Percentiles rank a stretch among this genome's conserved stretches.
These are phyloP conservation scores for Nannospalax galili DNA, from an alignment of 2,113 vertebrate genomes.

Conservation along the genomic window DNA sequence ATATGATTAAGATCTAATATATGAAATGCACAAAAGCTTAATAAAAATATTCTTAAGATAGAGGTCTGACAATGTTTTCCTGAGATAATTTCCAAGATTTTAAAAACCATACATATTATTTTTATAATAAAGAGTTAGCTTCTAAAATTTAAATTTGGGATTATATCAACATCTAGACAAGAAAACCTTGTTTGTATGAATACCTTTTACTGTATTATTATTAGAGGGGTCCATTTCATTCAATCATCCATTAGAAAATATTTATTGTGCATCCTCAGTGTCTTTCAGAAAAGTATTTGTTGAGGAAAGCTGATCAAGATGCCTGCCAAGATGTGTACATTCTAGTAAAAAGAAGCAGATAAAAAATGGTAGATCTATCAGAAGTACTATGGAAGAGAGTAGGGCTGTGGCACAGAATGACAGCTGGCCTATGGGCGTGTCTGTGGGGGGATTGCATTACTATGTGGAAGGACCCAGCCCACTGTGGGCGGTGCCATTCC, in stretches of 20 bases:
- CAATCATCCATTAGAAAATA: neutral
- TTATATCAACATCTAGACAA: neutral
- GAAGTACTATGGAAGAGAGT: neutral
- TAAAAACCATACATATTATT: constrained; percentile 9
- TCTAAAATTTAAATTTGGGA: constrained; percentile 12
- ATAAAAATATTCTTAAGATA: neutral
- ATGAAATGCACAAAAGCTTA: too few species aligned
- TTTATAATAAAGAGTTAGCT: constrained; percentile 32
- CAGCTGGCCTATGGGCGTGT: neutral
- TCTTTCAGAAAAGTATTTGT: too few species aligned
- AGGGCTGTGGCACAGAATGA: neutral
- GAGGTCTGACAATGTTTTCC: neutral
- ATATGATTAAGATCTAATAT: too few species aligned
- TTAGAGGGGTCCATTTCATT: neutral
- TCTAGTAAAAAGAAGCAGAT: neutral
- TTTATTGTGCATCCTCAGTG: neutral
- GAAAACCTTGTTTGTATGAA: neutral
- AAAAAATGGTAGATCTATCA: neutral
- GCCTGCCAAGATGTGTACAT: neutral
- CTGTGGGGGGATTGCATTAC: neutral
- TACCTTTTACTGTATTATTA: constrained; percentile 29
- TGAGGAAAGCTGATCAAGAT: neutral
- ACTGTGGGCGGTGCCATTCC: neutral
- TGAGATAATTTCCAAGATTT: constrained; percentile 17
- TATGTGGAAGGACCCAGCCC: neutral